These are phyloP conservation scores for Clinocottus analis DNA, from an alignment of 2,113 vertebrate genomes.

Conservation along the genomic window DNA sequence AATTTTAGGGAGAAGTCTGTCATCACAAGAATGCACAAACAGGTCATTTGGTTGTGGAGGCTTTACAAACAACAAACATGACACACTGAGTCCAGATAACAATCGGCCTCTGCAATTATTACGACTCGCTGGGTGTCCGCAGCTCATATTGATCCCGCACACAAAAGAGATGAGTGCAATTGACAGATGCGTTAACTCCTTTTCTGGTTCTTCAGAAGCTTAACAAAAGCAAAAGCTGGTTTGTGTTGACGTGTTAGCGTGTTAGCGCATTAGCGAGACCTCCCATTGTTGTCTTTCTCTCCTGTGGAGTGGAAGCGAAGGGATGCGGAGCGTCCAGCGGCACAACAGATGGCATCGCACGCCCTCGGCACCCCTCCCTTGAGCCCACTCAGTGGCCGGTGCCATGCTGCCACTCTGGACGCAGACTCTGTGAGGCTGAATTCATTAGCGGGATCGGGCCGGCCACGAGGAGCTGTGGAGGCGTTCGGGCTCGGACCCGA, in stretches of 20 bases:
- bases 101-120: constrained; percentile 48
- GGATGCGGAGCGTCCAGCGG: constrained; percentile 22
- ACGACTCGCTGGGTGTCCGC: constrained; percentile 36
- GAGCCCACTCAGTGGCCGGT: constrained; percentile 61
- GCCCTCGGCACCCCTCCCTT: constrained; percentile 8
- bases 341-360: constrained; percentile 67
- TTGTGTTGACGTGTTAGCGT: too few relatives aligned
- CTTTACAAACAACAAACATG: constrained; percentile 37
- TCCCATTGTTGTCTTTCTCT: constrained; percentile 11
- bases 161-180: background rate
- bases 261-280: too few relatives aligned
- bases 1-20: constrained; percentile 33
- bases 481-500: background rate
- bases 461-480: constrained; percentile 39
- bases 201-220: background rate
- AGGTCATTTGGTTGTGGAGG: constrained; percentile 43
- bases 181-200: constrained; percentile 3
- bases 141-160: constrained; percentile 39
- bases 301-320: constrained; percentile 26
- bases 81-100: constrained; percentile 40
- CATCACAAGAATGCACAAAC: constrained; percentile 24
- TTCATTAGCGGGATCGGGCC: constrained; percentile 67
- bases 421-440: constrained; percentile 59
- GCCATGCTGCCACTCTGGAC: constrained; percentile 61
- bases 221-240: too few relatives aligned